These are phyloP conservation scores for Ophiodon elongatus DNA, from an alignment of 2,113 vertebrate species.

Conservation along the genomic window DNA sequence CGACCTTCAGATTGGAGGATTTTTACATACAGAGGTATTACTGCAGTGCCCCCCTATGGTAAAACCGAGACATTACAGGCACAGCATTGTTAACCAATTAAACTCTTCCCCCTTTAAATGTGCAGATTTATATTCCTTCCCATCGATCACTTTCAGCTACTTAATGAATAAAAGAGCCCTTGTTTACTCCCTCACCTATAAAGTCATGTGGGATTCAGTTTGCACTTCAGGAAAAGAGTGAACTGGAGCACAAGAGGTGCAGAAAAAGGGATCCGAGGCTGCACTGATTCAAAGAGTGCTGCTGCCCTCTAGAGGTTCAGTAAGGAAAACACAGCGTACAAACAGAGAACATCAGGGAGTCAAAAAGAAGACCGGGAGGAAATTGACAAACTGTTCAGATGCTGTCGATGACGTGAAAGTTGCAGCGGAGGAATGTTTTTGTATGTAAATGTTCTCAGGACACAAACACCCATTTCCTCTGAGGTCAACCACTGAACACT, in stretches of 20 bases:
- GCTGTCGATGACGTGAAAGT: not conserved
- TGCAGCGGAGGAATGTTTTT: conserved; percentile 34
- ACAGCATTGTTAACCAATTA: not conserved
- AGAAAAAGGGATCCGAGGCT: not conserved
- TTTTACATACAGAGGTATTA: not conserved
- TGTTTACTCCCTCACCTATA: not conserved
- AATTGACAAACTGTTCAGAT: not conserved
- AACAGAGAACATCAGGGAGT: too few species aligned
- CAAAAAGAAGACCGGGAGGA: not conserved
- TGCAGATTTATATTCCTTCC: not conserved
- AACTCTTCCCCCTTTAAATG: not conserved
- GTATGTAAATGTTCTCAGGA: not conserved
- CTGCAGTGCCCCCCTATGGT: conserved; percentile 25
- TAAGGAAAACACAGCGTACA: not conserved
- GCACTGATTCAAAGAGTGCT: conserved; percentile 21
- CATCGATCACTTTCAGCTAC: not conserved
- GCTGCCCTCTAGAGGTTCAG: conserved; percentile 52
- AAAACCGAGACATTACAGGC: not conserved
- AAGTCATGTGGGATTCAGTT: not conserved
- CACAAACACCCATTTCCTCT: not conserved
- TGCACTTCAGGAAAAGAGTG: not conserved
- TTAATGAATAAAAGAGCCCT: conserved; percentile 24
- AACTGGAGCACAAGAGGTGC: not conserved
- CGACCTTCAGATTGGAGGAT: not conserved
- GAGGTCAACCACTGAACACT: conserved; percentile 12